Conservation (phyloP, 2,888 invertebrate genomes). For the Subacronicta megacephala region DNA sequence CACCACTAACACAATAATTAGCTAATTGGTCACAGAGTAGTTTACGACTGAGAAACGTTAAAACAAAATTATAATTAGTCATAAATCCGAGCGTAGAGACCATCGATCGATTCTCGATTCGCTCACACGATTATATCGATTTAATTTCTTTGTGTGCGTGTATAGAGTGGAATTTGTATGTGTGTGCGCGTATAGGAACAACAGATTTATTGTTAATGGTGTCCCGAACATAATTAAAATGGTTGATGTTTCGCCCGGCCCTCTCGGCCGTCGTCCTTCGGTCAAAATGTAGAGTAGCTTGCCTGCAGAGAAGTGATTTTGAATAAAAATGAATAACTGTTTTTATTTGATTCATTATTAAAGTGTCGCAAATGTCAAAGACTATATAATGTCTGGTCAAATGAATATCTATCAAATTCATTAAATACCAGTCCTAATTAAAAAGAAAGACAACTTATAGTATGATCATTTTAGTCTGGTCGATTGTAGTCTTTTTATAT, state of each 20-base stretch:
- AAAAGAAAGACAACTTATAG: too few species aligned
- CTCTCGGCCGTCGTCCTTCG: slow-evolving; percentile 79
- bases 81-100: slow-evolving; percentile 81
- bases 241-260: slow-evolving; percentile 86
- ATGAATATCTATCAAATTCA: too few species aligned
- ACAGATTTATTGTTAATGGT: slow-evolving; percentile 90
- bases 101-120: slow-evolving; percentile 73
- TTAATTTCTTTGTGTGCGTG: slow-evolving; percentile 44
- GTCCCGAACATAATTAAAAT: slow-evolving; percentile 89
- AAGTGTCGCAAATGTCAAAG: too few species aligned
- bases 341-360: too few species aligned
- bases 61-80: slow-evolving; percentile 85
- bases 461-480: too few species aligned
- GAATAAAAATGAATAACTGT: too few species aligned
- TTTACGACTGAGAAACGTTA: slow-evolving; percentile 79
- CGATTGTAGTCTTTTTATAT: too few species aligned
- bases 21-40: slow-evolving; percentile 83
- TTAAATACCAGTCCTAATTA: too few species aligned
- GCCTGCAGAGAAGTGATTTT: slow-evolving; percentile 49
- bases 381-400: too few species aligned
- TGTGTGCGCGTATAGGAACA: slow-evolving; percentile 74
- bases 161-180: slow-evolving; percentile 47
- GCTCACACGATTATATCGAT: slow-evolving; percentile 71
- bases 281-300: slow-evolving; percentile 61
- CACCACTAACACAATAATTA: slow-evolving; percentile 74